Percentiles rank a stretch among this genome's conserved stretches.
phyloP scores from a whole-genome alignment of 2,113 vertebrate genomes.

The Sitta europaea region DNA sequence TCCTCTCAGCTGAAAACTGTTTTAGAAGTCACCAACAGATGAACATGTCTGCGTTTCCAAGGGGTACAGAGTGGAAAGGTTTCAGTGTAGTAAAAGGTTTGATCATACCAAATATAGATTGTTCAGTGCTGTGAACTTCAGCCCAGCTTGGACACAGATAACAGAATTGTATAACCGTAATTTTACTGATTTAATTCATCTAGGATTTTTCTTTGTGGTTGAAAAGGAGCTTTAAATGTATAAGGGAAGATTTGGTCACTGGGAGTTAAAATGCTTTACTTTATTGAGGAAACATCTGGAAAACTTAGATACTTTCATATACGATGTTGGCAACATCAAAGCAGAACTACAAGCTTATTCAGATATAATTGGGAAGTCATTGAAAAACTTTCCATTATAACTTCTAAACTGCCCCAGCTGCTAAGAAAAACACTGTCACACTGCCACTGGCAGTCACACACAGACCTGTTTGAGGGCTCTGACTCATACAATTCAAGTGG shows the following conservation, averaged over 20 bases:
- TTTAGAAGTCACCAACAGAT: not conserved
- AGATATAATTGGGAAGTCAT: conserved; percentile 25
- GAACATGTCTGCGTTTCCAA: not conserved
- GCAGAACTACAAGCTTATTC: not conserved
- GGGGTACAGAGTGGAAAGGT: not conserved
- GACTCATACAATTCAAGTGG: not conserved
- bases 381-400: conserved; percentile 35
- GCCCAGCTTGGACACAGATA: conserved; percentile 28
- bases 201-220: conserved; percentile 2
- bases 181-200: conserved; percentile 29
- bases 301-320: conserved; percentile 38
- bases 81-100: not conserved
- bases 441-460: not conserved
- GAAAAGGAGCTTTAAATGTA: not conserved
- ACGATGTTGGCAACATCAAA: conserved; percentile 20
- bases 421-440: not conserved
- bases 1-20: not conserved
- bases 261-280: not conserved
- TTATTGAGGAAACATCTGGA: conserved; percentile 64
- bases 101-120: not conserved
- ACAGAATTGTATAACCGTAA: not conserved
- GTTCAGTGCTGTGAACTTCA: not conserved
- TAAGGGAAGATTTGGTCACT: not conserved
- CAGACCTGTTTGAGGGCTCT: not conserved
- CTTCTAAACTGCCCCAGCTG: conserved; percentile 22